These are phyloP conservation scores for Diplolepis rosae DNA, from an alignment of 2,888 invertebrate species.

Conservation along the genomic window DNA sequence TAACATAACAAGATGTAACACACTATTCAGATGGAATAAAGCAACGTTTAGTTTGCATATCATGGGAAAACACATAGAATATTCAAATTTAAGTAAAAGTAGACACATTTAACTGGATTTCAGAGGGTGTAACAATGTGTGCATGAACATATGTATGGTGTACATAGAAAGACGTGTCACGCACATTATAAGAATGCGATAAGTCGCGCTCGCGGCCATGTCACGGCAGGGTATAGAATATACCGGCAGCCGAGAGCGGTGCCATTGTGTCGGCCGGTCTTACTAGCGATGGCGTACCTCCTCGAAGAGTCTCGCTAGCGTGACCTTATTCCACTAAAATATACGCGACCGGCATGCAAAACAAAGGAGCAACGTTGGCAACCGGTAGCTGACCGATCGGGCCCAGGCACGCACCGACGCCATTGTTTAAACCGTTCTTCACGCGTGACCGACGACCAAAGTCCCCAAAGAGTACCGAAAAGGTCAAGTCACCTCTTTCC, in stretches of 20 bases:
- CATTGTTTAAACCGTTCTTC: constrained; percentile 50
- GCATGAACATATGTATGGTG: constrained; percentile 32
- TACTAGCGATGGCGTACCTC: constrained; percentile 57
- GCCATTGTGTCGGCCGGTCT: constrained; percentile 61
- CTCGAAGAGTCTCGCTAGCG: constrained; percentile 59
- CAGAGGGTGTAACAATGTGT: background rate
- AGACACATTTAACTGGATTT: too few relatives aligned
- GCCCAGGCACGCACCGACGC: constrained; percentile 51
- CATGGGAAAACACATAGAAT: too few relatives aligned
- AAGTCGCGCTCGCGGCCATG: constrained; percentile 59
- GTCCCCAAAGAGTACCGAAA: constrained; percentile 42
- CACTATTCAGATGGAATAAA: too few relatives aligned
- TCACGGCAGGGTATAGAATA: constrained; percentile 51
- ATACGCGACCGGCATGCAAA: constrained; percentile 62
- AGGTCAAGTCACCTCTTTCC: constrained; percentile 42
- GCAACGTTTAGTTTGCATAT: too few relatives aligned
- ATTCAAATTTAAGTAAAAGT: too few relatives aligned
- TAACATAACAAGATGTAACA: too few relatives aligned
- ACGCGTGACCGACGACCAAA: constrained; percentile 39
- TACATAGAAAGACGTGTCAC: constrained; percentile 57
- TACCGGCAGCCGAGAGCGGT: constrained; percentile 47
- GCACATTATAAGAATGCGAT: constrained; percentile 67
- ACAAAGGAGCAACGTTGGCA: constrained; percentile 55
- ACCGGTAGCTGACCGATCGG: constrained; percentile 54
- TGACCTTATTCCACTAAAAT: constrained; percentile 70